phyloP scores from a whole-genome alignment of 2,113 vertebrate species.

The Calonectris borealis region DNA sequence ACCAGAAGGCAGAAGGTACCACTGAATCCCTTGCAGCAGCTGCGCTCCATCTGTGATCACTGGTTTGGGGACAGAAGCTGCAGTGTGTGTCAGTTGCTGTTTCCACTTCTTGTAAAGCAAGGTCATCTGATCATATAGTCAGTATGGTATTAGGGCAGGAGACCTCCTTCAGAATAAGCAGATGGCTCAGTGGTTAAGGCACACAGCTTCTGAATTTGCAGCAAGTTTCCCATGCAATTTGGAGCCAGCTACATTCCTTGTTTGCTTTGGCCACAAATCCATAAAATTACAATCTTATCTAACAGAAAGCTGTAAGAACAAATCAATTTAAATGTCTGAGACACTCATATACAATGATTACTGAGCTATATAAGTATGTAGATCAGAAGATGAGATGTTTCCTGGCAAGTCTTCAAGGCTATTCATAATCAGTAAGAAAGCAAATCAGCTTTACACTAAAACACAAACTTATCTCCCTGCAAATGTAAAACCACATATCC shows the following conservation, averaged over 20 bases:
- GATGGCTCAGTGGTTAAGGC: not conserved
- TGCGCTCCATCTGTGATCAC: constrained; percentile 31
- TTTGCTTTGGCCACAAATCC: constrained; percentile 5
- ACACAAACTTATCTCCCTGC: not conserved
- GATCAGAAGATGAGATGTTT: not conserved
- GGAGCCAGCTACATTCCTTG: not conserved
- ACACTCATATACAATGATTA: not conserved
- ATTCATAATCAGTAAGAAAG: not conserved
- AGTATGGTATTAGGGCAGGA: not conserved
- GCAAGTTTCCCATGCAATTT: not conserved
- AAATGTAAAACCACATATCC: not conserved
- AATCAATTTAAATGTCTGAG: not conserved
- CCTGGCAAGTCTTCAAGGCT: not conserved
- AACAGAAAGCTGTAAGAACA: constrained; percentile 9
- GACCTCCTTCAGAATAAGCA: not conserved
- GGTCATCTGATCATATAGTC: constrained; percentile 7
- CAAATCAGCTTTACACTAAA: not conserved
- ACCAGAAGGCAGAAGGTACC: constrained; percentile 40
- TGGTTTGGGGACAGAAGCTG: constrained; percentile 27
- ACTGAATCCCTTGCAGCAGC: constrained; percentile 22
- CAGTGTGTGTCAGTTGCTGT: not conserved
- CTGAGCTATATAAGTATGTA: not conserved
- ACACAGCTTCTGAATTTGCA: not conserved
- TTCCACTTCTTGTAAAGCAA: not conserved
- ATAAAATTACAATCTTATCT: not conserved